Base-by-base conservation (phyloP, 2,888 invertebrate genomes). In the Drosophila algonquin region DNA sequence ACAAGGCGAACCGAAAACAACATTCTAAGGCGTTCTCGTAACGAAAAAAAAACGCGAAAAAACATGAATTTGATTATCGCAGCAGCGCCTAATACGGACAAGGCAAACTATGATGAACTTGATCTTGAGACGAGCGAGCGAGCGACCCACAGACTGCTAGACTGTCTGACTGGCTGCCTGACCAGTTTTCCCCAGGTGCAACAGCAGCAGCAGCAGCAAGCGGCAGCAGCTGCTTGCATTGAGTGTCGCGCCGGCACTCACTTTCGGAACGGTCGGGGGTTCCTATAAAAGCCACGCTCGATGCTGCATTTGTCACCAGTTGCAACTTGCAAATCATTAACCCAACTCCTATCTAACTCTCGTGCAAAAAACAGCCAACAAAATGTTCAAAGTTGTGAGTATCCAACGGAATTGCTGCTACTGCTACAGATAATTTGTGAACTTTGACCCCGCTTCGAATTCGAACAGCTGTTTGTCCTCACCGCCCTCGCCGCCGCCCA, bases 341-440 rank as follows among this genome's bases (percentile, higher is more conserved):
- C 77, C 68, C 72, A 80, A 68, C 81, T 55, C 65, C 58, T 56
- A 67, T 56, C 27, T 24, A 40, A 47, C 46, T 75, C 48, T 54
- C 30, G 30, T 51, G 65, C 59, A 61, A 24, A 4, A 63, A 46
- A 59, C 73, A 65, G 14, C 57, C 69, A 60, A 73, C 86, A 92
- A 85, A 81, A 92, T 92, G 92, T 92, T 90, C 86, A 92, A 92
- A 87, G 78, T 92, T 81, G 92, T 92, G 78, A 89, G 92, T 90
- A 78, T 62, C 46, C 44, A 57, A 35, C 30, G 30, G 46, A 10
- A 27, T 9, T 52, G 45, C 55, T 70, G 51, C 63, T 27, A 30
- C 71, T 52, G 52, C 10, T 53, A 40, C 47, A 47, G 24, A 44
- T 65, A 55, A 69, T 73, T 53, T 44, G 45, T 54, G 62, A 69